These are phyloP conservation scores for Colinus virginianus DNA, from an alignment of 2,113 vertebrate genomes.

Conservation along the genomic window DNA sequence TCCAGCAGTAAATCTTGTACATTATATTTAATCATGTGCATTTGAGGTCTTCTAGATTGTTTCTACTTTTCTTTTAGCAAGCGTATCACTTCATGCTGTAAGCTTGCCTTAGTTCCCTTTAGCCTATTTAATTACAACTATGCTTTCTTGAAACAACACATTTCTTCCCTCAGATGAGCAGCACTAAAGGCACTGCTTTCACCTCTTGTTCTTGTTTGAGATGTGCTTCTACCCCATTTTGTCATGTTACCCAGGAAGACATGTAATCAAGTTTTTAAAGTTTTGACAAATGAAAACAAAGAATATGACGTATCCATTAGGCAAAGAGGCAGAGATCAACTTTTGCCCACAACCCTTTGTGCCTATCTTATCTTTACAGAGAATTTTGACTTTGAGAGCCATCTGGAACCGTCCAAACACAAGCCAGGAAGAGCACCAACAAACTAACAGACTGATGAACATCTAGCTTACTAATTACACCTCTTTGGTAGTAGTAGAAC, in stretches of 20 bases:
- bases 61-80: background rate
- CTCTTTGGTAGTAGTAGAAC: background rate
- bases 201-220: background rate
- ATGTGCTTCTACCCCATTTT: background rate
- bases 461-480: background rate
- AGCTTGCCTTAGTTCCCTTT: background rate
- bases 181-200: background rate
- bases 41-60: background rate
- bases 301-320: background rate
- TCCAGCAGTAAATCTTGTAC: background rate
- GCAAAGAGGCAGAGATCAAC: background rate
- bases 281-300: background rate
- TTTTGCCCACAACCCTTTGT: background rate
- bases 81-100: background rate
- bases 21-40: background rate
- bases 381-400: background rate
- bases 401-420: background rate
- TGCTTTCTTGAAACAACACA: background rate
- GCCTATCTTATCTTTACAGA: background rate
- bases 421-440: background rate
- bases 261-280: background rate
- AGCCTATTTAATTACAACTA: background rate
- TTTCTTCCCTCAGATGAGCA: background rate
- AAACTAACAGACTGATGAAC: background rate
- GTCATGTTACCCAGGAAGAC: background rate